Evolutionary conservation across 1,140 invertebrate genomes (phyloP), one percentile per base, ranked within the genome.

Genomic region (Brachionus rubens): DNA sequence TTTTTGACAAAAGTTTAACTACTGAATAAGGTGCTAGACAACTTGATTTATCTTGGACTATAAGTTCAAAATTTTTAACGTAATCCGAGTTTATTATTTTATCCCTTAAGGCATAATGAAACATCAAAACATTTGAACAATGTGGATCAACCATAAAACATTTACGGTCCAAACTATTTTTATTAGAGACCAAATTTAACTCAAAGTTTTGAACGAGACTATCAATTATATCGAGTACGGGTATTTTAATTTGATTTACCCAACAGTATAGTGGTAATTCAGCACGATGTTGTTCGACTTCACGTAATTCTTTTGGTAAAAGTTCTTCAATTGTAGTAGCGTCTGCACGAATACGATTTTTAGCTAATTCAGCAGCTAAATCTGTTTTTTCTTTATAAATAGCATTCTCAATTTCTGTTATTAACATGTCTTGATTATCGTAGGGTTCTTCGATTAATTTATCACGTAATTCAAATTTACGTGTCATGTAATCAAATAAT

Each of bases 31-130:
- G 48, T 12, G 72, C 72, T 19, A 75, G 16, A 46, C 72, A 75
- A 47, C 72, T 75, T 30, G 72, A 75, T 30, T 75, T 75, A 46
- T 75, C 72, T 24, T 72, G 68, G 24, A 72, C 21, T 33, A 72
- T 41, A 1, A 72, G 46, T 24, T 72, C 50, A 33, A 12, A 72
- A 48, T 72, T 54, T 72, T 72, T 54, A 3, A 56, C 50, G 28
- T 47, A 48, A 28, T 54, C 33, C 30, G 41, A 48, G 41, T 75
- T 75, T 24, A 48, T 16, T n/a, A 75, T 75, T 54, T 54, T 54
- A 16, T 59, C 48, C 26, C 48, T 54, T 4, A 54, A 19, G 16
- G 72, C 41, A 75, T 26, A 75, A 21, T 75, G 72, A 41, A 75
- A 75, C 36, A 75, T 46, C 2, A 75, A 59, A 24, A 75, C 26